Evolutionary conservation across 2,797 vertebrate species (phyloP).

Genomic region (Chlorospingus flavigularis): DNA sequence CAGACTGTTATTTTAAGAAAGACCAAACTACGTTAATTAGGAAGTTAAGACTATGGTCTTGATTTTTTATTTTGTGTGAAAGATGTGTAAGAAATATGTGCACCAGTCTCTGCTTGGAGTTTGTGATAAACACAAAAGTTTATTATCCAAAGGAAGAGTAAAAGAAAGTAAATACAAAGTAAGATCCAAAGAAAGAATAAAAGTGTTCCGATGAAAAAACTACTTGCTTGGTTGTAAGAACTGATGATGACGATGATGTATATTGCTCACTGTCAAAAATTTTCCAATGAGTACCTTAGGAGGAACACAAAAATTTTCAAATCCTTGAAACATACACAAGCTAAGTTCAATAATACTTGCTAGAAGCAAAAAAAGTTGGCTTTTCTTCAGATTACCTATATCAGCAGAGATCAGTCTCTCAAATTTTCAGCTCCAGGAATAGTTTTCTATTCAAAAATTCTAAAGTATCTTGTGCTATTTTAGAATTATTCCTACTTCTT

Average conservation of each 20-base stretch:
- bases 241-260: background rate
- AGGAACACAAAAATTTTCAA: background rate
- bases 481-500: background rate
- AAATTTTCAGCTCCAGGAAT: background rate
- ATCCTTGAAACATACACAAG: background rate
- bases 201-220: background rate
- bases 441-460: background rate
- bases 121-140: background rate
- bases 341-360: background rate
- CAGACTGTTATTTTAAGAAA: background rate
- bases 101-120: background rate
- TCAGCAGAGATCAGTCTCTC: background rate
- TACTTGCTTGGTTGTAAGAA: background rate
- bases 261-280: background rate
- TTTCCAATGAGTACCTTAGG: background rate
- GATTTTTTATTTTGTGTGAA: background rate
- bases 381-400: background rate
- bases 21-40: background rate
- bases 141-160: background rate
- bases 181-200: background rate
- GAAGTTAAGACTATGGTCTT: rapidly evolving
- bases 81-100: background rate
- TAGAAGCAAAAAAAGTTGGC: background rate
- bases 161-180: background rate
- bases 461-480: background rate